Percentiles rank a stretch among this genome's conserved stretches.
These are phyloP conservation scores for Apogon talboti DNA, from an alignment of 2,797 vertebrate species.

Conservation along the genomic window DNA sequence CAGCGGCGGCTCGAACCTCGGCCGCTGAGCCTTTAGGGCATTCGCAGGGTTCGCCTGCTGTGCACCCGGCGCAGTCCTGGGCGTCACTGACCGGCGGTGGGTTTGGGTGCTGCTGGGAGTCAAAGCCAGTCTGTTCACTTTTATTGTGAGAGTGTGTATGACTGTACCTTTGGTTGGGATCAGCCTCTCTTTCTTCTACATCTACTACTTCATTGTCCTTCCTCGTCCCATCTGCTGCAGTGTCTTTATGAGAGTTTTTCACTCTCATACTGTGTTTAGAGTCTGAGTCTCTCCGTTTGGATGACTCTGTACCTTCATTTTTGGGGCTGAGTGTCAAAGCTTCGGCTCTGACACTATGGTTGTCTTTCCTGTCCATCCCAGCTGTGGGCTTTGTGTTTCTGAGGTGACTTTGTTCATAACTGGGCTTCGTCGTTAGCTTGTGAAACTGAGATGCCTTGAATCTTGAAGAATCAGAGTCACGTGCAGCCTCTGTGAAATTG, in stretches of 20 bases:
- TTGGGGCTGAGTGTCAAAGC: not conserved
- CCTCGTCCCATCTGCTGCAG: not conserved
- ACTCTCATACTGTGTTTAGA: conserved; percentile 28
- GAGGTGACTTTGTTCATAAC: not conserved
- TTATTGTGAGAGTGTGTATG: conserved; percentile 8
- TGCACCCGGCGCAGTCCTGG: conserved; percentile 40
- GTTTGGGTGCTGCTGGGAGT: not conserved
- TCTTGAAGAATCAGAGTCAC: not conserved
- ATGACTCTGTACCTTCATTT: conserved; percentile 18
- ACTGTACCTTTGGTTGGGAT: not conserved
- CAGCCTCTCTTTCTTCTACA: conserved; percentile 63
- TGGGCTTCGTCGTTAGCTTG: not conserved
- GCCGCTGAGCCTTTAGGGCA: conserved; percentile 21
- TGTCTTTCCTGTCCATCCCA: not conserved
- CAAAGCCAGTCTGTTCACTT: not conserved
- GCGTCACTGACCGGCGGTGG: not conserved
- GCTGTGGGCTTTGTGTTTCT: conserved; percentile 3
- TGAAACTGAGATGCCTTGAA: not conserved
- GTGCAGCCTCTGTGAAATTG: not conserved
- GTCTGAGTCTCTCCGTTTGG: not conserved
- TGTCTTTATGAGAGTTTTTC: conserved; percentile 20
- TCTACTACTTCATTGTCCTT: conserved; percentile 37
- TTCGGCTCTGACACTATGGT: not conserved
- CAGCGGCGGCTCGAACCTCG: not conserved
- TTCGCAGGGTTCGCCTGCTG: conserved; percentile 41